Base-by-base conservation (phyloP, 2,113 vertebrate species). In the Centropus unirufus region DNA sequence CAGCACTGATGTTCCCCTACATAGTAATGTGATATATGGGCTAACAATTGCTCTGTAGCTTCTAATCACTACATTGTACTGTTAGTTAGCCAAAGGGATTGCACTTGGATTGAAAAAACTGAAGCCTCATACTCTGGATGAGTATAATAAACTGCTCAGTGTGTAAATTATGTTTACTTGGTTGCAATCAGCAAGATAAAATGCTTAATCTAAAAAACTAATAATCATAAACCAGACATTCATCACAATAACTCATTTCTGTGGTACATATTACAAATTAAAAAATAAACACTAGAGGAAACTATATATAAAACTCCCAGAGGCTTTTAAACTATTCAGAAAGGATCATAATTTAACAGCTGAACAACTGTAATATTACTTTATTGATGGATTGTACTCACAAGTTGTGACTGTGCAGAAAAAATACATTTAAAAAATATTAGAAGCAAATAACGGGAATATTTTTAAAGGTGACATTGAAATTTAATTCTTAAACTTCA, bases 131-230 rank as follows among this genome's bases (percentile, higher is more conserved):
- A 52, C 40, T 39, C 32, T 82, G 81, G 92, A 95, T 59, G 22
- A 64, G 12, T 51, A 91, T 91, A 83, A 93, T 66, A 92, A 62
- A 76, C 63, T 91, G 10, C n/a, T 79, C 64, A 74, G 44, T 27
- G 12, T 69, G 76, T 64, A 92, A 89, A 93, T 95, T 85, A 79
- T 39, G 64, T 95, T 70, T 88, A 46, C 75, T 96, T 92, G 55
- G 19, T 30, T 83, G 21, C 69, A 90, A 40, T 40, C 39, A 57
- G 58, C 8, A 76, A 89, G 57, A 92, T 82, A 89, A 93, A 97
- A 94, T 85, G 14, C 51, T 96, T 95, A 95, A 96, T 95, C 89
- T 91, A 93, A 95, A 93, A 93, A 93, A 76, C 32, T 73, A 85
- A 92, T 89, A 78, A 95, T 88, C 46, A 79, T 29, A 61, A 91